Percentiles rank a stretch among this genome's conserved stretches.
These are phyloP conservation scores for Mayetiola destructor DNA, from an alignment of 2,888 invertebrate species.

Conservation along the genomic window DNA sequence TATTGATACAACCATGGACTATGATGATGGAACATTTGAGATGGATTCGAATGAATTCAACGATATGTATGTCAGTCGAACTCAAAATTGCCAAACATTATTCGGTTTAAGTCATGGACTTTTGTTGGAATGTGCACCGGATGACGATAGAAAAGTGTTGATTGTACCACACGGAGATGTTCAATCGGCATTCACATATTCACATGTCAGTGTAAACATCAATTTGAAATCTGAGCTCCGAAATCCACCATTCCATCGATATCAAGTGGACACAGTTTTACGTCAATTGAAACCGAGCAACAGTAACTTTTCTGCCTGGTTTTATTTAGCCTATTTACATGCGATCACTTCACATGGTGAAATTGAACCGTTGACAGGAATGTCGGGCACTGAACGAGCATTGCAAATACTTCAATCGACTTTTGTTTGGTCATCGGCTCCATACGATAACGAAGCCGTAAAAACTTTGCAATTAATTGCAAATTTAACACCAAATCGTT, in stretches of 20 bases:
- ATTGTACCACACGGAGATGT: not conserved
- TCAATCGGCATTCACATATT: not conserved
- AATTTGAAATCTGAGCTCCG: not conserved
- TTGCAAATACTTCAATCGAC: slow-evolving; percentile 7
- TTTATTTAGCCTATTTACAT: slow-evolving; percentile 13
- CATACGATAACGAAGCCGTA: not conserved
- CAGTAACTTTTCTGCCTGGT: slow-evolving; percentile 10
- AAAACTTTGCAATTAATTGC: not conserved
- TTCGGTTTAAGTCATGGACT: not conserved
- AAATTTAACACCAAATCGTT: not conserved
- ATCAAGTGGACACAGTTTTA: not conserved
- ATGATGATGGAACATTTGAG: not conserved
- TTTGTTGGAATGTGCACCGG: not conserved
- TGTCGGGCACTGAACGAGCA: slow-evolving; percentile 12
- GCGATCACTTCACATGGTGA: slow-evolving; percentile 5
- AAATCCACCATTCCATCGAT: not conserved
- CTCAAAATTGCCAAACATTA: not conserved
- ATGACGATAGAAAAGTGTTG: not conserved
- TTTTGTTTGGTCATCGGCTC: slow-evolving; percentile 4
- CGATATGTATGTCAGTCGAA: not conserved
- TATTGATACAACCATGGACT: not conserved
- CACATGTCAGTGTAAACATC: not conserved
- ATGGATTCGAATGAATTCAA: not conserved
- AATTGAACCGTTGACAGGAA: not conserved
- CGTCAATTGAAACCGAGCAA: not conserved